These are phyloP conservation scores for Poecilia velifera DNA, from an alignment of 2,797 vertebrate species.

Conservation along the genomic window DNA sequence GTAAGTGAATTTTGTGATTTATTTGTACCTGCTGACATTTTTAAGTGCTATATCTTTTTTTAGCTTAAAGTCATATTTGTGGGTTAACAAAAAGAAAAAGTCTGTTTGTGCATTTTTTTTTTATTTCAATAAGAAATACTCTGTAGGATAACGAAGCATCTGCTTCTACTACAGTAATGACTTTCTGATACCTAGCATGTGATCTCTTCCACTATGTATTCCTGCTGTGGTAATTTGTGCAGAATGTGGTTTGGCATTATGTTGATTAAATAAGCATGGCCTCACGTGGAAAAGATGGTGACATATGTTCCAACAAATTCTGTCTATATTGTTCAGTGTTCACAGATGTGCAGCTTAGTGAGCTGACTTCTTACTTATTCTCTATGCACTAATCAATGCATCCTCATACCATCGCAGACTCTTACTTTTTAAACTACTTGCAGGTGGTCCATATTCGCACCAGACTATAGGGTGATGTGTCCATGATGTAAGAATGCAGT, in stretches of 20 bases:
- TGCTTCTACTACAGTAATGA: neutral
- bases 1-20: neutral
- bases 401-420: neutral
- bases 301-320: constrained; percentile 20
- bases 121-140: neutral
- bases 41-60: neutral
- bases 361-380: constrained; percentile 6
- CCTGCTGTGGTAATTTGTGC: constrained; percentile 11
- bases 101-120: neutral
- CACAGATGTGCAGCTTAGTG: constrained; percentile 17
- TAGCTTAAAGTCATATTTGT: neutral
- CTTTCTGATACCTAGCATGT: constrained; percentile 4
- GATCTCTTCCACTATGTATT: constrained; percentile 1
- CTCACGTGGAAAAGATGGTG: constrained; percentile 12
- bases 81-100: neutral
- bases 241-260: constrained; percentile 21
- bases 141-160: neutral
- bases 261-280: constrained; percentile 21
- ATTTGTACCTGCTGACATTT: neutral
- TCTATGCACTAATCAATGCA: constrained; percentile 1
- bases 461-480: neutral
- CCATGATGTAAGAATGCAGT: neutral
- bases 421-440: neutral
- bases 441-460: neutral
- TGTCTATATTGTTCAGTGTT: constrained; percentile 14